Base-by-base conservation (phyloP, 1,140 invertebrate species). In the Schmidtea mediterranea region DNA sequence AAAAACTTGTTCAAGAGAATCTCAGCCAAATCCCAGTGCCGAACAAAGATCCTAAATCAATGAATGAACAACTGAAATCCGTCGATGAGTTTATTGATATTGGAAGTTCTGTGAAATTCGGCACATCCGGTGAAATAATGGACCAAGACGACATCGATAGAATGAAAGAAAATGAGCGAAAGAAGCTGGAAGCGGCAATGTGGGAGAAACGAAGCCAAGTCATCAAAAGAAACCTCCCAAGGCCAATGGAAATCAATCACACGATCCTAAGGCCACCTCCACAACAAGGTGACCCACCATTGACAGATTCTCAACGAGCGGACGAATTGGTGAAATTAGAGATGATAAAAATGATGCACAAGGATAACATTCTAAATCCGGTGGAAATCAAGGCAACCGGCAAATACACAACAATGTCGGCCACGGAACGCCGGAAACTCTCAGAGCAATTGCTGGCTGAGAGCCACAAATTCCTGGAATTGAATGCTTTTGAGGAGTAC, bases 311-410 rank as follows among this genome's bases (percentile, higher is more conserved):
- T 39, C 82, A 86, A 63, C 80, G 71, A 66, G 84, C 89, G 18
- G 87, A 95, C 68, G 86, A 97, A 67, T 60, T 95, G 22, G 87
- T 98, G 43, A 95, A 95, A 67, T 72, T 76, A 51, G 90, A 97
- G 69, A 95, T 97, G 83, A 71, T 90, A 22, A 77, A 76, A 5
- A 90, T 94, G 82, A 62, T 92, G 37, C 76, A 89, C 56, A 82
- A 82, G 61, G 87, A 95, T 68, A 54, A 58, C 15, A 1, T 43
- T 1, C 43, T 48, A 1, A 48, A 55, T 49, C 49, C 51, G n/a
- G 39, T 40, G 3, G 39, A 32, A 10, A 32, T 32, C 26, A 3
- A 3, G 3, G 5, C 26, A 49, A 66, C 71, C 2, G 62, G 67
- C 18, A 66, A 60, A 22, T 62, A 58, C 12, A 64, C 68, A 58